Percentiles rank a stretch among this genome's conserved stretches.
Evolutionary conservation across 2,113 vertebrate genomes (phyloP).

Genomic region (Oreochromis tanganicae): DNA sequence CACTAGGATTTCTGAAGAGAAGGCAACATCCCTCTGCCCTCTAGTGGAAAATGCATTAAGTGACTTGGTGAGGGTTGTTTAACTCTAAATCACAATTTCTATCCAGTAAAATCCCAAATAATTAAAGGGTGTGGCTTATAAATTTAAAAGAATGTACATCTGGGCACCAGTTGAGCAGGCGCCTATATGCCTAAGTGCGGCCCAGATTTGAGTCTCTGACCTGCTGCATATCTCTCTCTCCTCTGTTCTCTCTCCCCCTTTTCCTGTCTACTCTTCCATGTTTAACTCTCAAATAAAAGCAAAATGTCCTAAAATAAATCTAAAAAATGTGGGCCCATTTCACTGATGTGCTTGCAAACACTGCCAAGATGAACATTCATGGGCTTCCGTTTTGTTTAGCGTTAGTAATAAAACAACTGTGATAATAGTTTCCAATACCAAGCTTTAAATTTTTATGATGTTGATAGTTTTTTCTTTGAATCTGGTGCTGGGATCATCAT

Average conservation of each 20-base stretch:
- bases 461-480: neutral
- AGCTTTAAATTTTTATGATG: neutral
- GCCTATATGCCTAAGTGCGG: neutral
- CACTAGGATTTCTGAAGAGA: neutral
- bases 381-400: neutral
- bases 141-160: neutral
- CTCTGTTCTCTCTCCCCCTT: neutral
- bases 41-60: slow-evolving; percentile 26
- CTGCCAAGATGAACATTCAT: neutral
- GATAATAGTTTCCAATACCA: neutral
- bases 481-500: neutral
- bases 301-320: neutral
- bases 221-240: neutral
- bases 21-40: slow-evolving; percentile 10
- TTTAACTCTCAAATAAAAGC: neutral
- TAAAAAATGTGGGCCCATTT: neutral
- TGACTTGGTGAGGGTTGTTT: neutral
- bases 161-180: neutral
- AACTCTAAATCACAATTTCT: neutral
- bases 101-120: neutral
- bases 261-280: neutral
- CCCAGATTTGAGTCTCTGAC: neutral
- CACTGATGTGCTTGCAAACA: neutral
- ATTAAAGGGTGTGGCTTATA: neutral
- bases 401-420: neutral